Conservation (phyloP, 2,888 invertebrate genomes). For the Saturnia pavonia region DNA sequence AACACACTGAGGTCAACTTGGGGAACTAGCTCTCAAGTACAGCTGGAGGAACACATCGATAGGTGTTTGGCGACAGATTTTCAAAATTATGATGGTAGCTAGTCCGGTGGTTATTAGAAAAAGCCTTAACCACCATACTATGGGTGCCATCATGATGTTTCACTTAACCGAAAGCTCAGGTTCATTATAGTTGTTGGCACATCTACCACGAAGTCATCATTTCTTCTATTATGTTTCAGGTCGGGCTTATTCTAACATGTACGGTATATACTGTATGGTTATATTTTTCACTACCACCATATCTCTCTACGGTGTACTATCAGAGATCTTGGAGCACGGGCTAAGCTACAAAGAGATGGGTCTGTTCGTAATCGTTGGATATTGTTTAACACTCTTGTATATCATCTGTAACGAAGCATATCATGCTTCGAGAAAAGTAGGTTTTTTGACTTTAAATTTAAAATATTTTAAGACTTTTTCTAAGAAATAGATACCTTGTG, state of each 20-base stretch:
- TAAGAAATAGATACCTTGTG: neutral
- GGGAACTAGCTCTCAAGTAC: no score
- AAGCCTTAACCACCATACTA: no score
- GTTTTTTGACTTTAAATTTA: neutral
- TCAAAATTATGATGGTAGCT: no score
- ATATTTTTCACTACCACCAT: slow-evolving; percentile 88
- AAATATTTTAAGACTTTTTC: neutral
- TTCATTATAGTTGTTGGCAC: no score
- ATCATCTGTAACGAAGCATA: slow-evolving; percentile 89
- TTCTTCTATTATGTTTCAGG: slow-evolving; percentile 55
- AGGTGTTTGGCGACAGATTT: no score
- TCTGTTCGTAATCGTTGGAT: slow-evolving; percentile 86
- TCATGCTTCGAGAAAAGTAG: slow-evolving; percentile 84
- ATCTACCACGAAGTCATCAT: no score
- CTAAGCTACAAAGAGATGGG: slow-evolving; percentile 87
- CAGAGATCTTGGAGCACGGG: slow-evolving; percentile 87
- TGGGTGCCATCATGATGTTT: no score
- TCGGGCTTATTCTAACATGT: slow-evolving; percentile 88
- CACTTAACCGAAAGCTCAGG: no score
- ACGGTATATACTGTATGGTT: slow-evolving; percentile 87
- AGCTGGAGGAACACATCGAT: no score
- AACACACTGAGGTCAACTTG: no score
- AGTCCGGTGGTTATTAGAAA: no score
- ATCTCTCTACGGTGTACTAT: slow-evolving; percentile 86
- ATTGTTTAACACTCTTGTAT: slow-evolving; percentile 86